Base-by-base conservation (phyloP, 2,113 vertebrate genomes). In the Maccullochella peelii region DNA sequence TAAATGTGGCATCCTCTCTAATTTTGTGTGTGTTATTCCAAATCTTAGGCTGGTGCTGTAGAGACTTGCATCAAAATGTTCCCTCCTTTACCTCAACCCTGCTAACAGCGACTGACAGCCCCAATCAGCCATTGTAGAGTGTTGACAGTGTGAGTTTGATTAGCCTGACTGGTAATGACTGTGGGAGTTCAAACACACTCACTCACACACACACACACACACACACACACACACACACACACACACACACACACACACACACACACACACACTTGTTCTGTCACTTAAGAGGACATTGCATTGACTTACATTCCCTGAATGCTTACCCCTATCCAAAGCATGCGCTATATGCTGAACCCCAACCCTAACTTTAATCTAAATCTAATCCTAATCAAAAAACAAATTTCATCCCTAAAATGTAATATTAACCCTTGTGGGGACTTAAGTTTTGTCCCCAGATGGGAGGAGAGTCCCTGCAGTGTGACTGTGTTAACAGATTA, bases 61-160 rank as follows among this genome's bases (percentile, higher is more conserved):
- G 33, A 79, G 27, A 8, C n/a, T 79, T 68, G 47, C 6, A 55
- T 67, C 14, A 55, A 80, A 67, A 18, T 18, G 20, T 61, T 38
- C 44, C 80, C 69, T 77, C 16, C 33, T 76, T 52, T 62, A 63
- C 23, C 21, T 75, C 52, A 47, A 42, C 75, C 47, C 20, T 65
- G 33, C 44, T 72, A 77, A 83, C 71, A 49, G 16, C 83, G 49
- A 82, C 62, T 89, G 83, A 88, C 83, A 73, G 79, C 63, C 38
- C 73, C 66, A 80, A 86, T 91, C 90, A 84, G 80, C 83, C 77
- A 68, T 57, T 72, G 68, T 42, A 23, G 69, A 77, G 86, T 88
- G 80, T 76, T 90, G 86, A 90, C 74, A 82, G 82, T 71, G 50
- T 86, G 88, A 85, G 80, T 83, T 85, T 90, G 90, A 92, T 91